Evolutionary conservation across 2,113 vertebrate species (phyloP), one percentile per base, ranked within the genome.

Genomic region (Hippocampus mohnikei): DNA sequence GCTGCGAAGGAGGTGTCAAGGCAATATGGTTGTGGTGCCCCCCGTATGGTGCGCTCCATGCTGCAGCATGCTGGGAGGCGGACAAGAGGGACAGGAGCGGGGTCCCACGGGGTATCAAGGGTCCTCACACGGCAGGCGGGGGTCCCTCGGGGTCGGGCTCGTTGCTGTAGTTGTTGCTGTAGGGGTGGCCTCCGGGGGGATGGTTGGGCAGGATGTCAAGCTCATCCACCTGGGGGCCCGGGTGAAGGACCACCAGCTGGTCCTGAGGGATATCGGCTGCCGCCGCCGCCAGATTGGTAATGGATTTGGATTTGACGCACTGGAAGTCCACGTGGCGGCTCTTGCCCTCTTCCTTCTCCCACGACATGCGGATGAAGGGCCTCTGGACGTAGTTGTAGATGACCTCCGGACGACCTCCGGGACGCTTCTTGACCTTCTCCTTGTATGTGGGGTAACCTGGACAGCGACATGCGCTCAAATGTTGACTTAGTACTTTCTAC

Each of bases 381-480:
- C 97, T 92, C 88, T 99, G 97, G 70, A 99, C 97, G 0, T 98
- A 99, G 90, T 99, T 99, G 88, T 99, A 99, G 82, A 99, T 99
- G 44, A 99, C 97, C 90, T 99, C 97, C 0, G 97, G 97, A 50
- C 97, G 91, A 53, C 97, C 97, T 0, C 97, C 97, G 0, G 96
- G 97, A 21, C 97, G 91, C 88, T 97, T 99, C 87, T 99, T 99
- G 75, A 99, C 97, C 71, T 99, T 99, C 89, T 99, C 97, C 83
- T 99, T 99, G 88, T 99, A 99, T 0, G 97, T 99, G 2, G 97
- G 97, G 88, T 99, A 97, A 62, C 95, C 95, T 97, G 70, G 8
- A 25, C 16, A 76, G 18, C 66, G 1, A 67, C 15, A 65, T 12
- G 11, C 12, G 16, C 3, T 9, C 29, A 37, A 9, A n/a, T 44